Conservation (phyloP, 1,140 invertebrate species). For the Diploscapter pachys region DNA sequence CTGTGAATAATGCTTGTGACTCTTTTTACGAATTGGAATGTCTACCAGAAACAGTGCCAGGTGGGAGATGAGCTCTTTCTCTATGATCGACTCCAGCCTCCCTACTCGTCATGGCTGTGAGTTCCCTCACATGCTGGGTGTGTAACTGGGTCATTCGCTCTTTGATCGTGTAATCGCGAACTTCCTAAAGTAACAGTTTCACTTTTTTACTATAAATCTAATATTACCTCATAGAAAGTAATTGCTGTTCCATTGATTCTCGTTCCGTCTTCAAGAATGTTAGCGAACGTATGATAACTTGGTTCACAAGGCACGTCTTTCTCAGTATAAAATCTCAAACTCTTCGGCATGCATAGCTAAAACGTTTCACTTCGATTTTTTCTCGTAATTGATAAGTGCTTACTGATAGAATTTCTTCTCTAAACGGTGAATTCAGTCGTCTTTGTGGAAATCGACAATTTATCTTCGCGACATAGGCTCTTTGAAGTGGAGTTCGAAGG, state of each 20-base stretch:
- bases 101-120: constrained; percentile 29
- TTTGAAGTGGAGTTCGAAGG: constrained; percentile 78
- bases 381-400: constrained; percentile 52
- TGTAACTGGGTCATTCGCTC: constrained; percentile 46
- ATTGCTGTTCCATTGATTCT: constrained; percentile 87
- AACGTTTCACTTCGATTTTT: constrained; percentile 42
- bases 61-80: constrained; percentile 36
- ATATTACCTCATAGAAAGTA: constrained; percentile 78
- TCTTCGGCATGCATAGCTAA: constrained; percentile 85
- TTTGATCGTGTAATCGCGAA: constrained; percentile 49
- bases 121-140: constrained; percentile 38
- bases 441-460: constrained; percentile 80
- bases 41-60: constrained; percentile 70
- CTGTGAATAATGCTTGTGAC: constrained; percentile 28
- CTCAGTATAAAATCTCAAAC: constrained; percentile 86
- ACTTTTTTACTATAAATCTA: constrained; percentile 7
- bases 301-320: constrained; percentile 78
- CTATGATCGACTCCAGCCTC: neutral
- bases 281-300: constrained; percentile 90
- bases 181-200: constrained; percentile 32
- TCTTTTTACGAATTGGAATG: neutral
- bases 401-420: constrained; percentile 84
- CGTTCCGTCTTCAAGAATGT: constrained; percentile 90
- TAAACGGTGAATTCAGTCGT: constrained; percentile 66
- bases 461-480: constrained; percentile 88